Evolutionary conservation across 2,797 vertebrate species (phyloP).

Genomic region (Danio albolineatus): DNA sequence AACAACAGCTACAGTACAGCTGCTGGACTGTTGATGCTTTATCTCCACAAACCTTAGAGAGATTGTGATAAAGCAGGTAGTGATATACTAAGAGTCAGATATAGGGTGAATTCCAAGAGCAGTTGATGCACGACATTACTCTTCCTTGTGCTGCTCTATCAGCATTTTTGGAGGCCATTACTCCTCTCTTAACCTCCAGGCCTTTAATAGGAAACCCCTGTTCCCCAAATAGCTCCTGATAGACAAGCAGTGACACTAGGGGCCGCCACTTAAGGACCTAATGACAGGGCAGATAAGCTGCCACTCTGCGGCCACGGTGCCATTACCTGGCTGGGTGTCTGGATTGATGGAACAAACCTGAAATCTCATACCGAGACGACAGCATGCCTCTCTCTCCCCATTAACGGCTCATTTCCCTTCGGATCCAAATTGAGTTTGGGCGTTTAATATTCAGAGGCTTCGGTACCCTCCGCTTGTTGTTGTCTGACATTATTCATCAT

Average conservation of each 20-base stretch:
- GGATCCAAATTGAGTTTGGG: conserved; percentile 77
- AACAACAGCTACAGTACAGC: background rate
- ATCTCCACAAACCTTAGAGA: conserved; percentile 2
- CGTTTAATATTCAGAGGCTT: conserved; percentile 74
- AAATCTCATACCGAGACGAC: conserved; percentile 59
- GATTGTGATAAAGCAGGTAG: background rate
- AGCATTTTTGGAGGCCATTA: conserved; percentile 32
- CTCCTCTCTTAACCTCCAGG: conserved; percentile 35
- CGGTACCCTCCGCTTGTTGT: conserved; percentile 68
- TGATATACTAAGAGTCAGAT: conserved; percentile 4
- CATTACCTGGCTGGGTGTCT: conserved; percentile 31
- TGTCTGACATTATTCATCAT: conserved; percentile 77
- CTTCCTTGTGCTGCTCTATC: conserved; percentile 16
- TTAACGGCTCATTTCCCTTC: conserved; percentile 72
- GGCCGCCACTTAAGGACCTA: conserved; percentile 74
- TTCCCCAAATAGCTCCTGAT: conserved; percentile 73
- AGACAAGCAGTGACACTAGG: conserved; percentile 76
- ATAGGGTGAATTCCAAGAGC: conserved; percentile 10
- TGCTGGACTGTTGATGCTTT: conserved; percentile 34
- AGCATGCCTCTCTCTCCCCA: conserved; percentile 64
- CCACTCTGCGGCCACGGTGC: conserved; percentile 54
- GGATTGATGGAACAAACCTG: conserved; percentile 64
- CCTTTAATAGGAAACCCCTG: conserved; percentile 62
- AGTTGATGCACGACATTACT: background rate
- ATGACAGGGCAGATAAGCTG: conserved; percentile 77